Evolutionary conservation across 1,140 invertebrate species (phyloP).

Genomic region (Drosophila carrolli): DNA sequence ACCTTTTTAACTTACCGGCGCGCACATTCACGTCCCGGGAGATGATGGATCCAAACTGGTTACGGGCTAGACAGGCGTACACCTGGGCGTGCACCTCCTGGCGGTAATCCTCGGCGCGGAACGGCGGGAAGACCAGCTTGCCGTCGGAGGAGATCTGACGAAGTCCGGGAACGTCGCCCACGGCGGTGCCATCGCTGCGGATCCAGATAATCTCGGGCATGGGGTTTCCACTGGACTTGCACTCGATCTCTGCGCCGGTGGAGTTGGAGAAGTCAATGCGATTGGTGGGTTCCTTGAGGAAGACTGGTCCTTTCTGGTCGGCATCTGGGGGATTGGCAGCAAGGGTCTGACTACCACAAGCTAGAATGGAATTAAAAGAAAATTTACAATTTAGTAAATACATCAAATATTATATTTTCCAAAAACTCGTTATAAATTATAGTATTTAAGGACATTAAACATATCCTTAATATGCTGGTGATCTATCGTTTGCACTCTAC

Average conservation of each 20-base stretch:
- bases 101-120: slow-evolving; percentile 95
- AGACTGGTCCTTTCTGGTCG: slow-evolving; percentile 91
- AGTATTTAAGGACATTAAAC: too few species aligned
- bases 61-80: slow-evolving; percentile 95
- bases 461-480: background rate
- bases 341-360: slow-evolving; percentile 39
- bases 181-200: slow-evolving; percentile 93
- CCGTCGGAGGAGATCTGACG: slow-evolving; percentile 95
- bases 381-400: background rate
- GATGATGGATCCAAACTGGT: slow-evolving; percentile 94
- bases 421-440: too few species aligned
- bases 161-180: slow-evolving; percentile 94
- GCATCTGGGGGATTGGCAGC: slow-evolving; percentile 81
- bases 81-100: slow-evolving; percentile 97
- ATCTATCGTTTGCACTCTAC: background rate
- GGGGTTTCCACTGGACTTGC: slow-evolving; percentile 95
- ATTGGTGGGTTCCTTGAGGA: slow-evolving; percentile 95
- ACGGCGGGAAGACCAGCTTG: slow-evolving; percentile 96
- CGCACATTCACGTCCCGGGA: slow-evolving; percentile 96
- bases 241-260: slow-evolving; percentile 96
- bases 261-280: slow-evolving; percentile 97
- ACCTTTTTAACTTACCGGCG: slow-evolving; percentile 90
- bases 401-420: too few species aligned
- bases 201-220: slow-evolving; percentile 97
- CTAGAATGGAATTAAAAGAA: slow-evolving; percentile 11